Evolutionary conservation across 92 coral and sea anemone species (phyloP), one percentile per base, ranked within the genome.

Genomic region (Epizoanthus illoricatus): DNA sequence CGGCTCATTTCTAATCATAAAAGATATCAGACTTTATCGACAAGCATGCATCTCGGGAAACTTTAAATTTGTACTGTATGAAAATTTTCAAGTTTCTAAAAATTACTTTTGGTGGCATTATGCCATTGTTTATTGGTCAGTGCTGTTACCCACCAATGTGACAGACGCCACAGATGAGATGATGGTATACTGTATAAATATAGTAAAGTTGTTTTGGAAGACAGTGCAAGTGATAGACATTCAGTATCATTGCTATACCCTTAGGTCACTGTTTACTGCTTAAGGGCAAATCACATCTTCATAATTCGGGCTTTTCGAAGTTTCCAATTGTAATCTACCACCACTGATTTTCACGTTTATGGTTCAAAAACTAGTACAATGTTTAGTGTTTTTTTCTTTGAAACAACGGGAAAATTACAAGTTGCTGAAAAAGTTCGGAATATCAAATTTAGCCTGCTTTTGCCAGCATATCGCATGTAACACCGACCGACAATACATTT

Each of bases 401-500:
- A 78, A 78, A 21, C 60, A 57, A 78, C 10, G 47, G 12, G 56
- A 52, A 39, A 68, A 39, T 39, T 67, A 39, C 47, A 4, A 12
- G 42, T 6, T n/a, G 42, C 70, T 65, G 39, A 3, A 13, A 8
- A 17, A n/a, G 18, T 6, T 57, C n/a, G 63, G 7, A 59, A 59
- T 13, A 7, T 75, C 33, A 23, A 58, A 56, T 74, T 56, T 33
- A 13, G 40, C 54, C 16, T n/a, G 39, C 19, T 33, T 73, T 24
- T 73, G 24, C 21, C 49, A 73, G 18, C 24, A 73, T 73, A 60
- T 56, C 80, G 39, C 18, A 60, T 64, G 69, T 17, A n/a, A 39
- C 15, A 33, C 28, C 69, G 69, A 8, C 45, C 54, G 56, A 52
- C 56, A 2, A 52, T 52, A 11, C 56, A 52, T 9, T 52, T 52